Evolutionary conservation across 53 echinoderm and acorn worm genomes (phyloP), one percentile per base, ranked within the genome.

Genomic region (Zoroaster sp.): DNA sequence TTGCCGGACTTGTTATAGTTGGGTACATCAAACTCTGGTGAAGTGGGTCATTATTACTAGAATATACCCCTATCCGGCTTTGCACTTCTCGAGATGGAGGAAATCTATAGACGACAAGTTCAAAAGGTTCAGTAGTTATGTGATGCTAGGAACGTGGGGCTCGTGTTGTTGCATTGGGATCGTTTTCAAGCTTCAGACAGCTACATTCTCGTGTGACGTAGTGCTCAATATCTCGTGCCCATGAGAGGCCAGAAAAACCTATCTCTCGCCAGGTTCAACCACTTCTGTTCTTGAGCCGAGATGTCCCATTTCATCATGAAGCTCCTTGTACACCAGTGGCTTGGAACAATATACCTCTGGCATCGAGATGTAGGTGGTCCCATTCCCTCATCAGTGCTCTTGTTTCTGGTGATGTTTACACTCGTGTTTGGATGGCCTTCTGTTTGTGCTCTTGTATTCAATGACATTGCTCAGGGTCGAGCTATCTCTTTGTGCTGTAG

Each of bases 201-300:
- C 55, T 53, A 69, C 94, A 91, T 11, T 54, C 49, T 52, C 66
- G 55, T 46, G 70, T 86, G 23, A 88, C 73, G 66, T 66, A 93
- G 41, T 76, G 39, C 46, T 93, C 83, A 14, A 95, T 66, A 38
- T 91, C 87, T 20, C 40, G 30, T n/a, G 69, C 40, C 88, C 88
- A 32, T 78, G 43, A 9, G n/a, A n/a, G 92, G 91, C 95, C 92
- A 95, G 73, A 69, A 94, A 46, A 91, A n/a, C n/a, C n/a, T n/a
- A n/a, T n/a, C n/a, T n/a, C n/a, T n/a, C n/a, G n/a, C n/a, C n/a
- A n/a, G n/a, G n/a, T n/a, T n/a, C n/a, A n/a, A n/a, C n/a, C 44
- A 80, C n/a, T n/a, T n/a, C n/a, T n/a, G n/a, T n/a, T n/a, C n/a
- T n/a, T n/a, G 69, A 32, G 5, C 81, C 83, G 11, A 92, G 44